Conservation (phyloP, 2,113 vertebrate genomes). For the Cyanistes caeruleus region DNA sequence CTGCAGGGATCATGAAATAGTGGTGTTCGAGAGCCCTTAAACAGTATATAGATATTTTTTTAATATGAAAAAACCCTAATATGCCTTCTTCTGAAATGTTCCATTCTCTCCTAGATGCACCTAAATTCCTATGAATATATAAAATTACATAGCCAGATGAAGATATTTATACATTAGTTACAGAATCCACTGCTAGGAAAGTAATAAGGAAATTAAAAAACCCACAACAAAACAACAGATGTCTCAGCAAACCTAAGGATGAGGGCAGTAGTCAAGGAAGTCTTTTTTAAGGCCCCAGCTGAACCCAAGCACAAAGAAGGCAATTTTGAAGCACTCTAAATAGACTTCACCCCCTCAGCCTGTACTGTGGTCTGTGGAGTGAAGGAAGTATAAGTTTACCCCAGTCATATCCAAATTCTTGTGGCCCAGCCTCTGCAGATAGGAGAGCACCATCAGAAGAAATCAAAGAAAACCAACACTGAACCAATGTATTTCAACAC, state of each 20-base stretch:
- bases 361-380: not conserved
- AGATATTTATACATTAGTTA: not conserved
- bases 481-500: not conserved
- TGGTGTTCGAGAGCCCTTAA: not conserved
- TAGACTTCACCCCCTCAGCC: not conserved
- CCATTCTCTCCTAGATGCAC: not conserved
- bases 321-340: not conserved
- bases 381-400: not conserved
- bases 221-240: not conserved
- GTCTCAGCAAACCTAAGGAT: not conserved
- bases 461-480: not conserved
- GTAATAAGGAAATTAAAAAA: not conserved
- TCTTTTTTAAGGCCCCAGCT: not conserved
- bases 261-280: not conserved
- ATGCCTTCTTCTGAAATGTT: not conserved
- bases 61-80: not conserved
- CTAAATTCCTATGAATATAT: not conserved
- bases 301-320: not conserved
- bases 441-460: not conserved
- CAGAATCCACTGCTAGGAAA: not conserved
- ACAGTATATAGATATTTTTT: not conserved
- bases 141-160: not conserved
- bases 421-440: not conserved
- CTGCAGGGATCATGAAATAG: no score
- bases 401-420: not conserved